Evolutionary conservation across 53 echinoderm and acorn worm genomes (phyloP).

Genomic region (Mesocentrotus franciscanus): DNA sequence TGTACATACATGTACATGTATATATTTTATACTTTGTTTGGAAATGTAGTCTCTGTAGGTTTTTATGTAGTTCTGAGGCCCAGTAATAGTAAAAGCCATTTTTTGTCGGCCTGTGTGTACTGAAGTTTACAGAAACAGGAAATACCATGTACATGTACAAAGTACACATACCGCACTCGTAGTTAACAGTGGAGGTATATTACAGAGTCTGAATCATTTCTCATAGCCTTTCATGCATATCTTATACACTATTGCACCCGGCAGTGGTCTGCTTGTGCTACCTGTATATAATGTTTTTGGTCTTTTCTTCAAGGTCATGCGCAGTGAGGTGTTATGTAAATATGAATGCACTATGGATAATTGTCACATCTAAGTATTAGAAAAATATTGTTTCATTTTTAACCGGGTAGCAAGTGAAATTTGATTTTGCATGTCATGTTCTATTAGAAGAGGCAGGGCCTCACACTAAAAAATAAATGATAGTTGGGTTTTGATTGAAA

Average conservation of each 20-base stretch:
- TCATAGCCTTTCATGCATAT: not conserved
- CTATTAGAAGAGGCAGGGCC: no score
- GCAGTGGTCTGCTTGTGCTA: not conserved
- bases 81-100: not conserved
- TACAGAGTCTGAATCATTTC: not conserved
- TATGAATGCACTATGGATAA: conserved; percentile 8
- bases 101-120: not conserved
- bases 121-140: not conserved
- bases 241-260: conserved; percentile 15
- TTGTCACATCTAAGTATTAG: not conserved
- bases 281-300: not conserved
- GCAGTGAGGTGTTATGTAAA: not conserved
- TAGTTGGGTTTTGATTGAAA: no score
- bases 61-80: not conserved
- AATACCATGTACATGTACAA: not conserved
- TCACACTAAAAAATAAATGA: no score
- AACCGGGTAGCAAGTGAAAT: not conserved
- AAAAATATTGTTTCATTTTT: not conserved
- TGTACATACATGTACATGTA: not conserved
- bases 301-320: not conserved
- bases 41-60: not conserved
- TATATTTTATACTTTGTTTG: not conserved
- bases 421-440: not conserved
- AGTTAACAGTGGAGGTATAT: not conserved
- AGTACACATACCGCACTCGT: not conserved